Evolutionary conservation across 2,113 vertebrate genomes (phyloP), one percentile per base, ranked within the genome.

Genomic region (Phalacrocorax pelagicus): DNA sequence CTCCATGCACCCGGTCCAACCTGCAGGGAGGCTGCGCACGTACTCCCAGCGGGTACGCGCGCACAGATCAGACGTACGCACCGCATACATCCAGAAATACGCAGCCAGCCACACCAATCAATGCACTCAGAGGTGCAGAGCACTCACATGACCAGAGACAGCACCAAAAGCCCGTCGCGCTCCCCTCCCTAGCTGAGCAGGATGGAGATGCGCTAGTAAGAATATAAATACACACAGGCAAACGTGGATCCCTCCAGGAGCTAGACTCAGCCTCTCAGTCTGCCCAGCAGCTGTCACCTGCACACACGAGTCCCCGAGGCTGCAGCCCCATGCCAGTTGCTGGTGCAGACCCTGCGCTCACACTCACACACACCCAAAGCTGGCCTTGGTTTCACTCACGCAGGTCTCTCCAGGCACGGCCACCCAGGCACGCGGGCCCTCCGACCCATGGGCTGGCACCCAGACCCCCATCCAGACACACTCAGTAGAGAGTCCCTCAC

Each of bases 1-100:
- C 44, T 52, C 75, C 44, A 59, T 4, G 30, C 4, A 2, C 38
- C 40, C 20, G 4, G 32, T 24, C 22, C 57, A 81, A 40, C 7
- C 8, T 9, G 4, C 3, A 70, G 42, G 1, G 3, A 51, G 34
- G 49, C n/a, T 12, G 10, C 38, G 52, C 6, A 4, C 2, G 0
- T 19, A 55, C 38, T 62, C n/a, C 47, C 36, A 18, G 36, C 19
- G 38, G 36, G 36, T 21, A 44, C 10, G 6, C 6, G 27, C 20
- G 44, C 29, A 57, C 14, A 38, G 42, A 69, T 40, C n/a, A n/a
- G 1, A 3, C 2, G 3, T 14, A 16, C 16, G 26, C 40, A 55
- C 47, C n/a, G 55, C 12, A 18, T 8, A 57, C 16, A 9, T 18
- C 17, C 32, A 42, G 22, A 59, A 3, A 26, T 8, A 55, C 1